A percentile compares a stretch with the other conserved stretches of the same genome.
Evolutionary conservation across 1,140 invertebrate genomes (phyloP).

Genomic region (Halesus radiatus): DNA sequence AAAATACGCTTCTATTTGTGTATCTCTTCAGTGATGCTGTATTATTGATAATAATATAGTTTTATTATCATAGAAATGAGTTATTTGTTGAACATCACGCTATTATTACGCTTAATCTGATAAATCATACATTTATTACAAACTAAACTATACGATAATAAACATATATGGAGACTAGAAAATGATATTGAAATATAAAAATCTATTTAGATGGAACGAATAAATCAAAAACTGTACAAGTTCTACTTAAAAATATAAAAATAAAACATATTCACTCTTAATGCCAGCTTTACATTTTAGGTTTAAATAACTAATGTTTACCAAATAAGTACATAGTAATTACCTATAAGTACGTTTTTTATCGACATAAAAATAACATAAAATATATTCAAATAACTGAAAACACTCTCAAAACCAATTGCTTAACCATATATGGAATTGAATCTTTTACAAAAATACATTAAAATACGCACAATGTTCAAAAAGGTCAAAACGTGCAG

Average conservation of each 20-base stretch:
- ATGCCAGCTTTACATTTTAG: constrained; percentile 17
- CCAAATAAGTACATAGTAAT: constrained; percentile 45
- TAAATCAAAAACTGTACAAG: not conserved
- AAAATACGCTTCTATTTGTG: too few relatives aligned
- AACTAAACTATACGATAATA: not conserved
- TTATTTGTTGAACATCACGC: too few relatives aligned
- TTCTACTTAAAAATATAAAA: constrained; percentile 11
- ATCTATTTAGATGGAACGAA: constrained; percentile 8
- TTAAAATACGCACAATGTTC: too few relatives aligned
- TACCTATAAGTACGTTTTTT: constrained; percentile 41
- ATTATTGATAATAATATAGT: too few relatives aligned
- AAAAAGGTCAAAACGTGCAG: too few relatives aligned
- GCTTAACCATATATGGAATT: too few relatives aligned
- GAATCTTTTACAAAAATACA: too few relatives aligned
- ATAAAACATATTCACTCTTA: constrained; percentile 15
- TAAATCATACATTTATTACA: not conserved
- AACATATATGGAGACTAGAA: constrained; percentile 24
- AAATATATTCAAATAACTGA: too few relatives aligned
- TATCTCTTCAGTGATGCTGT: too few relatives aligned
- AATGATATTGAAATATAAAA: constrained; percentile 28
- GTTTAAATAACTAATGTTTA: constrained; percentile 24
- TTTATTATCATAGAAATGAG: too few relatives aligned
- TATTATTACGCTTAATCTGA: not conserved
- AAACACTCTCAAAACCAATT: too few relatives aligned
- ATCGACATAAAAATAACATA: not conserved